These are phyloP conservation scores for Chymomyza costata DNA, from an alignment of 1,140 invertebrate species.

Conservation along the genomic window DNA sequence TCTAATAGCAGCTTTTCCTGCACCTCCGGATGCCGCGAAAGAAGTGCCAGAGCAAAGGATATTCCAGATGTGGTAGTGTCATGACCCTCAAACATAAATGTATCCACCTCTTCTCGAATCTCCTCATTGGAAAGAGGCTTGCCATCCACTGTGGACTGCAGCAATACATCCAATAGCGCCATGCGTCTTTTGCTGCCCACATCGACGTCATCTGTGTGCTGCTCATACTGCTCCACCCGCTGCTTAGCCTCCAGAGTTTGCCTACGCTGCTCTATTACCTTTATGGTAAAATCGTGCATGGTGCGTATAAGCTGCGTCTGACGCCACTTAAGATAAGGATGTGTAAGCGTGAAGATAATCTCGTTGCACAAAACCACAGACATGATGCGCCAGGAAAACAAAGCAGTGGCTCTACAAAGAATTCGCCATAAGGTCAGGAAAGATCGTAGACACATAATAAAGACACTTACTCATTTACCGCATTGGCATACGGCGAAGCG, in stretches of 20 bases:
- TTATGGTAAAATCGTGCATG: conserved; percentile 82
- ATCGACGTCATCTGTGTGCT: conserved; percentile 13
- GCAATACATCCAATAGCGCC: conserved; percentile 83
- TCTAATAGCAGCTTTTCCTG: conserved; percentile 67
- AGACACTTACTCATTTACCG: conserved; percentile 79
- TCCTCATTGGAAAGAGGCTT: conserved; percentile 78
- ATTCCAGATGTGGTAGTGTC: conserved; percentile 65
- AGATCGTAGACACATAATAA: not conserved
- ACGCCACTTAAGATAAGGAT: conserved; percentile 74
- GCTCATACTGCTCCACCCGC: not conserved
- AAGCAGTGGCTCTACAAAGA: conserved; percentile 45
- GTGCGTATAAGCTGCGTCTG: conserved; percentile 78
- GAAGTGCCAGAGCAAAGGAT: conserved; percentile 44
- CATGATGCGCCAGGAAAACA: conserved; percentile 55
- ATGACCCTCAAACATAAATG: conserved; percentile 81
- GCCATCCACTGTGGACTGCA: conserved; percentile 77
- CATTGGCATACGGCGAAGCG: conserved; percentile 83
- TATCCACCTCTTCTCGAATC: conserved; percentile 82
- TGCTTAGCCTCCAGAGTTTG: conserved; percentile 36
- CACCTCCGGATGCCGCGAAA: conserved; percentile 48
- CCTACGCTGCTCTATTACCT: conserved; percentile 76
- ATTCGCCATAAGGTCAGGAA: not conserved
- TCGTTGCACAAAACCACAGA: conserved; percentile 40
- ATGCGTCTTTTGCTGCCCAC: conserved; percentile 76
- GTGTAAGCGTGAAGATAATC: conserved; percentile 55